Conservation (phyloP, 1,140 invertebrate species). For the Araneus ventricosus region DNA sequence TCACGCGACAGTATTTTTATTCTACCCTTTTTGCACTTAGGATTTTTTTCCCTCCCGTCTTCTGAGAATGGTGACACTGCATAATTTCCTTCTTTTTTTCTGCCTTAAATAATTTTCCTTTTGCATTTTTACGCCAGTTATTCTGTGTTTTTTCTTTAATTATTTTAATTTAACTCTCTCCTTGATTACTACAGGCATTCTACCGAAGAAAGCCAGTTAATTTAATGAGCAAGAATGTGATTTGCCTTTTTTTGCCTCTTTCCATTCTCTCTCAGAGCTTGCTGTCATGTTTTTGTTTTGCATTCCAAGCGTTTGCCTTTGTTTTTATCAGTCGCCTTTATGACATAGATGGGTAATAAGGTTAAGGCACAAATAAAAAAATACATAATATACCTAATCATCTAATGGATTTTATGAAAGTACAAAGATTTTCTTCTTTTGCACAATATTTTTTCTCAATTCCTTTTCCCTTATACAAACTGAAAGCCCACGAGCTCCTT, state of each 20-base stretch:
- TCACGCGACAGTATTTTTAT: conserved; percentile 12
- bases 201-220: conserved; percentile 55
- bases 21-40: conserved; percentile 13
- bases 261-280: neutral
- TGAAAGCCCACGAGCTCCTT: neutral
- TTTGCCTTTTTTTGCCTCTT: neutral
- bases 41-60: neutral
- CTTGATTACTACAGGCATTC: conserved; percentile 58
- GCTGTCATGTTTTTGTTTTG: conserved; percentile 23
- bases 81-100: conserved; percentile 3
- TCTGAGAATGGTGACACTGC: conserved; percentile 27
- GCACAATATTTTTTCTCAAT: neutral
- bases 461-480: neutral
- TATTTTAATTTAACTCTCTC: conserved; percentile 70
- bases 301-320: conserved; percentile 41
- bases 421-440: conserved; percentile 21
- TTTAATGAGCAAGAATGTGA: conserved; percentile 68
- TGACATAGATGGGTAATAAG: conserved; percentile 42
- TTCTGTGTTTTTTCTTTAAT: conserved; percentile 62
- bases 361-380: conserved; percentile 37
- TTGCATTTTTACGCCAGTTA: conserved; percentile 29
- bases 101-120: conserved; percentile 63
- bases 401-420: conserved; percentile 62
- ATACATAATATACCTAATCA: conserved; percentile 51
- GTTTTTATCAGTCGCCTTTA: conserved; percentile 48